Base-by-base conservation (phyloP, 1,140 invertebrate species). In the Meloidogyne exigua region DNA sequence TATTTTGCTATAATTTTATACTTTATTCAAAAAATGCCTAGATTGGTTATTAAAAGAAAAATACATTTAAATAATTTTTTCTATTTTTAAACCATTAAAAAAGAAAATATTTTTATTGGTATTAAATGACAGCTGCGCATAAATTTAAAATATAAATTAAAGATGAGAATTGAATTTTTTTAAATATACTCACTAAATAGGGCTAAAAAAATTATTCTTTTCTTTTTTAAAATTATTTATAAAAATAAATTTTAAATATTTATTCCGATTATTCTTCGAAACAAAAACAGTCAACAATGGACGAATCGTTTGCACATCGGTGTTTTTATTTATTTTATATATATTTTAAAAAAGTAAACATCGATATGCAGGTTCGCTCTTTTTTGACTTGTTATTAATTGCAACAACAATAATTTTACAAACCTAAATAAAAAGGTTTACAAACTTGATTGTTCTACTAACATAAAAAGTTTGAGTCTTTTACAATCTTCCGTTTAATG, bases 231-330 rank as follows among this genome's bases (percentile, higher is more conserved):
- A n/a, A n/a, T 15, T n/a, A 57, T n/a, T 57, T 57, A n/a, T 5
- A 57, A 44, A 57, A 57, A n/a, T n/a, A 57, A 57, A 57, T n/a
- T n/a, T 57, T 57, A 15, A 57, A 49, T 42, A 42, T 42, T 42
- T 15, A 44, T 44, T 7, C 18, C n/a, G n/a, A 57, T n/a, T n/a
- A 57, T 57, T 15, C 7, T 21, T 5, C 49, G 21, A 10, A 39
- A 39, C 36, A 39, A 39, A 3, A 39, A 57, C 18, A 57, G 5
- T 57, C 49, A 57, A 57, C 49, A n/a, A 57, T n/a, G 49, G 49
- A 57, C 49, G 49, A 57, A 57, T 57, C 49, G 49, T 57, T 57
- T 57, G 49, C 49, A 57, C 49, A 57, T 57, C 49, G 49, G 49
- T 57, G 49, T 57, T 57, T 57, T 57, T 57, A 57, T 57, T 7